phyloP scores from a whole-genome alignment of 2,888 invertebrate genomes.

The Plemyria rubiginata region DNA sequence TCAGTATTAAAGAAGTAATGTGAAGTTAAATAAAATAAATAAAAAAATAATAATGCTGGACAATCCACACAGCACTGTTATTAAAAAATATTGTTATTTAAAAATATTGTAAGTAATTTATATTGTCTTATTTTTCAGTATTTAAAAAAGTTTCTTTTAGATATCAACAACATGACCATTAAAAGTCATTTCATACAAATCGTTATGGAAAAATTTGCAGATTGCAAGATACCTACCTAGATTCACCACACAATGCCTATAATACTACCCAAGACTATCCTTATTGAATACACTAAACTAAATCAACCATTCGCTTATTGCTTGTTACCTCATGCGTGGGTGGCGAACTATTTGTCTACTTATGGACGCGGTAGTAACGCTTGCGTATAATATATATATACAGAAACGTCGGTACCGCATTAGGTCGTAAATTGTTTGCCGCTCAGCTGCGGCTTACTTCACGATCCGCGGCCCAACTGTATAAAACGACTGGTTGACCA shows the following conservation, averaged over 20 bases:
- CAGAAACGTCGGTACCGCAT: too few relatives aligned
- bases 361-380: not conserved
- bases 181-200: not conserved
- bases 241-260: conserved; percentile 25
- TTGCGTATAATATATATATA: too few relatives aligned
- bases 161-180: too few relatives aligned
- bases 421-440: too few relatives aligned
- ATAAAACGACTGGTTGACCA: not conserved
- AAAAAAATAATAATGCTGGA: too few relatives aligned
- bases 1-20: not conserved
- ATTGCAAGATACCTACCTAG: conserved; percentile 3
- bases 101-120: too few relatives aligned
- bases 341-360: not conserved
- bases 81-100: too few relatives aligned
- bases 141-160: too few relatives aligned
- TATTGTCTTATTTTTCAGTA: too few relatives aligned
- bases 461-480: too few relatives aligned
- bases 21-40: not conserved
- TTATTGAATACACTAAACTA: not conserved
- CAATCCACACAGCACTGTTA: too few relatives aligned
- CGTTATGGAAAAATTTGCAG: not conserved
- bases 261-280: not conserved
- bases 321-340: not conserved
- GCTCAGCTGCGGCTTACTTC: too few relatives aligned
- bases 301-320: not conserved